Evolutionary conservation across 2,113 vertebrate species (phyloP).

Genomic region (Synodontis membranacea): DNA sequence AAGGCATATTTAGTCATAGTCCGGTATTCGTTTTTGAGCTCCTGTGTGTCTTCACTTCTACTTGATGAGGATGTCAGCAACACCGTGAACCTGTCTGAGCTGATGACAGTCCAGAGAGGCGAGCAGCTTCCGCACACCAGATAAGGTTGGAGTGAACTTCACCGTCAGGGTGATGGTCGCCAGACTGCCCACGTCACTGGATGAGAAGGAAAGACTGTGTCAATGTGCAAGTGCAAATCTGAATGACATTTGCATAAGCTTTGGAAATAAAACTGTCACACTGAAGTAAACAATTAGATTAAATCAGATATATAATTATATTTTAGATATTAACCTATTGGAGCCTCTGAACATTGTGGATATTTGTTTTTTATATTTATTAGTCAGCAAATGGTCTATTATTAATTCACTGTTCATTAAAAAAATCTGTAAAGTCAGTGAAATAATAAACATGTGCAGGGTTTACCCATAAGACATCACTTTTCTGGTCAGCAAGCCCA

Average conservation of each 20-base stretch:
- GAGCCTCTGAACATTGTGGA: background rate
- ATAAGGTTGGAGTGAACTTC: constrained; percentile 71
- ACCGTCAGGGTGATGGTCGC: constrained; percentile 74
- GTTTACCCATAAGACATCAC: constrained; percentile 76
- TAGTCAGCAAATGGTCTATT: constrained; percentile 37
- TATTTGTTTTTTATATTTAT: background rate
- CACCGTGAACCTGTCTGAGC: constrained; percentile 85
- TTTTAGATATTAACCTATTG: background rate
- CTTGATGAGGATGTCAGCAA: constrained; percentile 69
- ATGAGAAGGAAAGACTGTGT: constrained; percentile 44
- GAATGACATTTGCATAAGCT: background rate
- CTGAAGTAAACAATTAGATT: background rate
- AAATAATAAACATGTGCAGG: background rate
- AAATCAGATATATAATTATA: background rate
- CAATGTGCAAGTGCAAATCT: background rate
- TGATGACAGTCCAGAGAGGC: constrained; percentile 80
- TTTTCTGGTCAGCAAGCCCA: constrained; percentile 74
- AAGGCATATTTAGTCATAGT: background rate
- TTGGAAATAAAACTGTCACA: background rate
- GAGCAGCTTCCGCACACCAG: constrained; percentile 79
- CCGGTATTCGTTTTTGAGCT: background rate
- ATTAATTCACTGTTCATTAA: background rate
- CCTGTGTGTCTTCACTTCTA: constrained; percentile 33
- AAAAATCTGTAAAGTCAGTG: too few relatives aligned
- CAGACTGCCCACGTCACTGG: constrained; percentile 77